Evolutionary conservation across 2,888 invertebrate species (phyloP), one percentile per base, ranked within the genome.

Genomic region (Hemistola chrysoprasaria): DNA sequence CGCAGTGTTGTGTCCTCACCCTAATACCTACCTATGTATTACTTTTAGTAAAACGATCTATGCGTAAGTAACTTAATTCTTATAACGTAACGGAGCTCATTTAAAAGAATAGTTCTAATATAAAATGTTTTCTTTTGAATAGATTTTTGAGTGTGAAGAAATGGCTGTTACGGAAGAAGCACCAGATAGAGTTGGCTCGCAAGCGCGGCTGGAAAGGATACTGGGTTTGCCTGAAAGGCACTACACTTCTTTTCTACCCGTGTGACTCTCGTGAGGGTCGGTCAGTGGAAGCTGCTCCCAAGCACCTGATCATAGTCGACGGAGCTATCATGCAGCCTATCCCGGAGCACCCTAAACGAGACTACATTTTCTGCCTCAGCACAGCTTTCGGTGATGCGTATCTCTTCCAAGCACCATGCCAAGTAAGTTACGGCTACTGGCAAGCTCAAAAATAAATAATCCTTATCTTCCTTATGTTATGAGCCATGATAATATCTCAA

Each of bases 141-240:
- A 98, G 98, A 78, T 98, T 98, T 90, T 91, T 99, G 68, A 97
- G 97, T 78, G 98, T 98, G 65, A 98, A 98, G 90, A 98, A 98
- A 90, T 98, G 98, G 98, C 90, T 98, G 62, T 91, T 98, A 57
- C 94, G 98, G 64, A 98, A 98, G 90, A 97, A 98, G 82, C 97
- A 97, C 90, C 97, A 97, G 90, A 96, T 98, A 75, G 98, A 98
- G 86, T 88, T 98, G 80, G 98, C 98, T 28, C 93, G 97, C 42
- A 97, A 98, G 80, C 93, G 98, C 27, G 98, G 97, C 56, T 99
- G 98, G 98, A 98, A 98, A 85, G 97, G 97, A 53, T 98, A 98
- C 84, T 98, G 98, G 98, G 98, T 98, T 37, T 98, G 98, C 82
- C 91, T 99, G 63, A 98, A 98, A 84, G 98, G 98, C 60, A 98